Percentiles rank a stretch among this genome's conserved stretches.
These are phyloP conservation scores for Melanerpes aurifrons DNA, from an alignment of 2,113 vertebrate genomes.

Conservation along the genomic window DNA sequence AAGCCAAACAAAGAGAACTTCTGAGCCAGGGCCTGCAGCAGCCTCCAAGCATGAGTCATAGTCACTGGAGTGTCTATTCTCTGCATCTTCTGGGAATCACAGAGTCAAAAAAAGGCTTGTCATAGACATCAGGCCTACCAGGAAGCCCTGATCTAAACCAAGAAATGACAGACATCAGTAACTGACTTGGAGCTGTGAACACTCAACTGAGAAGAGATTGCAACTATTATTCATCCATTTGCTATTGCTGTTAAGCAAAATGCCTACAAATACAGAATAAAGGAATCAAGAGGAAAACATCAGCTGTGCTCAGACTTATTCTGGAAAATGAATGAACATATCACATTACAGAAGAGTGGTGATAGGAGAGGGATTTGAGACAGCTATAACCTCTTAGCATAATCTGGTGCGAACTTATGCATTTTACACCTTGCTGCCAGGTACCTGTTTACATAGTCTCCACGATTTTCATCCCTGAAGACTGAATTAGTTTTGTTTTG, in stretches of 20 bases:
- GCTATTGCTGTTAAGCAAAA: neutral
- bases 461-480: neutral
- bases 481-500: neutral
- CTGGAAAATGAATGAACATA: neutral
- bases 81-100: slow-evolving; percentile 32
- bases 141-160: slow-evolving; percentile 1
- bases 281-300: neutral
- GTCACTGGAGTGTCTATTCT: neutral
- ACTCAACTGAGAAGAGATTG: neutral
- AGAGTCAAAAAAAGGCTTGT: neutral
- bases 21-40: neutral
- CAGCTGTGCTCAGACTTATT: neutral
- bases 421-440: neutral
- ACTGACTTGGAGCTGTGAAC: neutral
- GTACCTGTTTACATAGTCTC: neutral
- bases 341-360: neutral
- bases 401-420: neutral
- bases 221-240: neutral
- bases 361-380: neutral
- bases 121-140: neutral
- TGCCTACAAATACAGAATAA: neutral
- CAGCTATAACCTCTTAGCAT: neutral
- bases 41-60: slow-evolving; percentile 18
- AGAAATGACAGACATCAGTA: neutral
- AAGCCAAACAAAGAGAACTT: neutral